Percentiles rank a stretch among this genome's conserved stretches.
Evolutionary conservation across 1,140 invertebrate genomes (phyloP).

Genomic region (Apis florea): DNA sequence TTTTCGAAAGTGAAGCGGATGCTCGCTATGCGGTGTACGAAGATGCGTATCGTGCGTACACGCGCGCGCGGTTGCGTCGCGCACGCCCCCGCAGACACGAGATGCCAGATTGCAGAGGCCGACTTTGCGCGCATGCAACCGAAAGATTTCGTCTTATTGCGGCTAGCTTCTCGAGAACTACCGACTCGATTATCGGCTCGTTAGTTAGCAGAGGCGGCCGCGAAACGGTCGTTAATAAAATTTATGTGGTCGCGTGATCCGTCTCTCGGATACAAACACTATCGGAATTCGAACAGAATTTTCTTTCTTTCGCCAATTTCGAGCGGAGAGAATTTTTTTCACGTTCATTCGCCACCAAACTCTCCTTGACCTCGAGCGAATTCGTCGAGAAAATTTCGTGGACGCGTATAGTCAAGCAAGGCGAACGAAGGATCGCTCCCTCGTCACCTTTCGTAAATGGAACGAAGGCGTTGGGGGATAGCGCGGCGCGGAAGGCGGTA

Average conservation of each 20-base stretch:
- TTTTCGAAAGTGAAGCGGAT: constrained; percentile 37
- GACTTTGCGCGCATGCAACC: constrained; percentile 47
- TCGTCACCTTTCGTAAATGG: neutral
- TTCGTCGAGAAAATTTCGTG: too few species aligned
- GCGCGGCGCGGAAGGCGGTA: constrained; percentile 17
- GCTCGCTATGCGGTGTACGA: constrained; percentile 49
- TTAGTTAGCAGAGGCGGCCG: constrained; percentile 35
- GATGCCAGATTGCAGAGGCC: constrained; percentile 63
- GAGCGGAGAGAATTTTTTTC: too few species aligned
- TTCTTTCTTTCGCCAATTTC: too few species aligned
- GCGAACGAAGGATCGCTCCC: neutral
- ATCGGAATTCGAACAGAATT: neutral
- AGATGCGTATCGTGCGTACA: constrained; percentile 63
- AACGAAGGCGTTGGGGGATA: neutral
- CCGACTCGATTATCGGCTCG: constrained; percentile 36
- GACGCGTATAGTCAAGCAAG: too few species aligned
- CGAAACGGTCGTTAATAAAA: constrained; percentile 38
- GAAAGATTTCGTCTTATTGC: constrained; percentile 53
- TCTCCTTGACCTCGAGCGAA: too few species aligned
- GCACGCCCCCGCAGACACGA: constrained; percentile 65
- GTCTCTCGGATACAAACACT: neutral
- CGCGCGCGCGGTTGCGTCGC: constrained; percentile 61
- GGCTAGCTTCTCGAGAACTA: neutral
- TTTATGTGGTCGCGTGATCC: neutral
- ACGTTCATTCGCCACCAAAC: too few species aligned